Percentiles rank a stretch among this genome's conserved stretches.
phyloP scores from a whole-genome alignment of 2,888 invertebrate species.

The Cantharis rustica region DNA sequence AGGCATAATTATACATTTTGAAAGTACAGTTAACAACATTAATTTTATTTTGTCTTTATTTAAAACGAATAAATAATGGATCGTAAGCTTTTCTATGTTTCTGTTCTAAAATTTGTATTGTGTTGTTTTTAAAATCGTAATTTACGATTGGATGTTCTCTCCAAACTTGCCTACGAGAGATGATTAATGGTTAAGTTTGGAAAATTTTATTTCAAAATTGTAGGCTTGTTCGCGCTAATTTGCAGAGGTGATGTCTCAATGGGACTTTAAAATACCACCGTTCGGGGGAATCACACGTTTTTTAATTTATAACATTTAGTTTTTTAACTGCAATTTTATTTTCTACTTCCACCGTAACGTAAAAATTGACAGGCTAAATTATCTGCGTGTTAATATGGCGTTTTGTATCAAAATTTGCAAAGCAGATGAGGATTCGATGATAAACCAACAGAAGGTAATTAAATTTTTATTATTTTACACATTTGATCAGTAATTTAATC shows the following conservation, averaged over 20 bases:
- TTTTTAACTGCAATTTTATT: background rate
- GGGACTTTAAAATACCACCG: background rate
- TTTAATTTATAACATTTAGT: background rate
- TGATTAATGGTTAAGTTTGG: background rate
- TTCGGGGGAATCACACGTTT: background rate
- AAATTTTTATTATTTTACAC: background rate
- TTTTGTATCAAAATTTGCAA: background rate
- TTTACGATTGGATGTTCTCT: background rate
- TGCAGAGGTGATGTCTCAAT: background rate
- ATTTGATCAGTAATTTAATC: background rate
- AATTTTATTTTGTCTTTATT: background rate
- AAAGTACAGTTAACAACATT: background rate
- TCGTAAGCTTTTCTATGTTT: background rate
- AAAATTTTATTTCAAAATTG: background rate
- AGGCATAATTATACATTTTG: background rate
- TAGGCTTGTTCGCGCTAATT: background rate
- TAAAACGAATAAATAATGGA: background rate
- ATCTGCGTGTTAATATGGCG: background rate
- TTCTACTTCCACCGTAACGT: background rate
- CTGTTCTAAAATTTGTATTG: background rate
- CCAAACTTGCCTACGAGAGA: background rate
- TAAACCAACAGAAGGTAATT: background rate
- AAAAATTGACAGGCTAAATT: background rate
- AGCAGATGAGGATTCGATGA: background rate
- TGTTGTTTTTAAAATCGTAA: background rate